Evolutionary conservation across 2,888 invertebrate genomes (phyloP).

Genomic region (Eumacrocentrus americanus): DNA sequence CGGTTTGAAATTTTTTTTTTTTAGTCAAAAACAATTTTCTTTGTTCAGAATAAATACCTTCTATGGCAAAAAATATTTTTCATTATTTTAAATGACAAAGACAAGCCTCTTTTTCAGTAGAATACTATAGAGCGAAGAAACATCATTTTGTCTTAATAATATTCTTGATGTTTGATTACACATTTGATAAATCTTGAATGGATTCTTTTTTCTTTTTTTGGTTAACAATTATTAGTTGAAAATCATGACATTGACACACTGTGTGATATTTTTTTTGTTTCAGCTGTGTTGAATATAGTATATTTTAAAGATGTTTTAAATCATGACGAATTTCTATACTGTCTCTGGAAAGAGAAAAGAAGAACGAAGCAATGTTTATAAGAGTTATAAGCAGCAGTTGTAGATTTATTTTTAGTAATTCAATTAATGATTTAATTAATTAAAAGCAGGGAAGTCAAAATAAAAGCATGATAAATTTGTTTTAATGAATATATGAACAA

Average conservation of each 20-base stretch:
- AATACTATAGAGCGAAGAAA: no score
- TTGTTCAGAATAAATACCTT: no score
- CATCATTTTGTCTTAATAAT: neutral
- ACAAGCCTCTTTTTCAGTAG: no score
- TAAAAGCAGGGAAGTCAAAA: no score
- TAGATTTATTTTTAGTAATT: neutral
- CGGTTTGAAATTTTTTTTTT: neutral
- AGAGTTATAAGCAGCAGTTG: conserved; percentile 17
- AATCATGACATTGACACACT: neutral
- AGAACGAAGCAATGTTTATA: conserved; percentile 45
- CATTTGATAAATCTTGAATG: neutral
- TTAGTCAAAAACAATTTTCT: neutral
- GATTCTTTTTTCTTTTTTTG: neutral
- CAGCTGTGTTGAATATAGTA: neutral
- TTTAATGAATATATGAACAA: neutral
- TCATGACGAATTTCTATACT: conserved; percentile 54
- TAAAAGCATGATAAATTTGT: no score
- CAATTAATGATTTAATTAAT: neutral
- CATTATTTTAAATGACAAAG: no score
- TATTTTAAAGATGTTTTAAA: conserved; percentile 54
- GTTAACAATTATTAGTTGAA: neutral
- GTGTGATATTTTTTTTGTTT: no score
- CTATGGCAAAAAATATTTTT: neutral
- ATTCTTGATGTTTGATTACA: neutral
- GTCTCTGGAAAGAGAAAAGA: conserved; percentile 50